Conservation (phyloP, 1,140 invertebrate genomes). For the Aleiodes sp. region DNA sequence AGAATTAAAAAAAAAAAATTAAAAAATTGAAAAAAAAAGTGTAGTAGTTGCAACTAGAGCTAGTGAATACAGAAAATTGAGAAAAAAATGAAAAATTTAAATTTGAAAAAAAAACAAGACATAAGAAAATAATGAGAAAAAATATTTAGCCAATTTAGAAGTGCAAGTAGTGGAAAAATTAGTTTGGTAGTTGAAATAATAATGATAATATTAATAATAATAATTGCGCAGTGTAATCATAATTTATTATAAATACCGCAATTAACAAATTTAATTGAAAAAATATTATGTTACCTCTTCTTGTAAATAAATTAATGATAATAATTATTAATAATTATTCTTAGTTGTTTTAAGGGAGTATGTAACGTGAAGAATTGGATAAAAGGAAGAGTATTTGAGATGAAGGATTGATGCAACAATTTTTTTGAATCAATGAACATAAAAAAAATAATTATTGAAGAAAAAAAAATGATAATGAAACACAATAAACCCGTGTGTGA, state of each 20-base stretch:
- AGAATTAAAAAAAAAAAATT: background rate
- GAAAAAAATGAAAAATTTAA: constrained; percentile 6
- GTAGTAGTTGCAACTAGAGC: constrained; percentile 36
- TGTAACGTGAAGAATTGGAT: background rate
- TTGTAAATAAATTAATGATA: constrained; percentile 55
- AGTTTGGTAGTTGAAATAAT: constrained; percentile 38
- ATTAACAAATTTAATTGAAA: constrained; percentile 42
- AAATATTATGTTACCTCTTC: constrained; percentile 51
- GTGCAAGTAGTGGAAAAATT: constrained; percentile 27
- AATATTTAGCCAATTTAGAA: constrained; percentile 35
- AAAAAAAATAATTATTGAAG: background rate
- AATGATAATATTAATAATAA: too few relatives aligned
- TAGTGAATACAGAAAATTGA: constrained; percentile 34
- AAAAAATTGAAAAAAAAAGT: constrained; percentile 18
- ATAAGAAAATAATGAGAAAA: constrained; percentile 23
- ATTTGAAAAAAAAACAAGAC: constrained; percentile 13
- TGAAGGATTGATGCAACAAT: background rate
- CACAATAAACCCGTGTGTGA: constrained; percentile 3
- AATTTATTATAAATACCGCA: constrained; percentile 47
- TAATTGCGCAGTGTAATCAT: constrained; percentile 36
- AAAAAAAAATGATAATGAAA: background rate
- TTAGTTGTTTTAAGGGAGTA: constrained; percentile 1
- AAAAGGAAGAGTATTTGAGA: background rate
- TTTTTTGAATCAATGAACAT: background rate
- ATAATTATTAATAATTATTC: constrained; percentile 41